A percentile compares a stretch with the other conserved stretches of the same genome.
Evolutionary conservation across 2,113 vertebrate genomes (phyloP).

Genomic region (Platysteira castanea): DNA sequence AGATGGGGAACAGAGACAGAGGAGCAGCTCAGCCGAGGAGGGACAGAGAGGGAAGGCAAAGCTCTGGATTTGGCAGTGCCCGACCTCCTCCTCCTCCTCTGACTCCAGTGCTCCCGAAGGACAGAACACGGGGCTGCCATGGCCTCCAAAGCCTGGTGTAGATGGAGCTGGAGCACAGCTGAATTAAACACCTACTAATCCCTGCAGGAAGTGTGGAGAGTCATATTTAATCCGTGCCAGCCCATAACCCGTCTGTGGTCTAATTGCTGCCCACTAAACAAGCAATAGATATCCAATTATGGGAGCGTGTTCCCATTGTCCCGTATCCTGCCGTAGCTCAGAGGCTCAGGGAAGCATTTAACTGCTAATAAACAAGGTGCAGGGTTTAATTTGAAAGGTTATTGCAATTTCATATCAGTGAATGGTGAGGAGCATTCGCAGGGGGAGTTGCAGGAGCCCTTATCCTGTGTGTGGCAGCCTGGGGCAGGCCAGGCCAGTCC

Average conservation of each 20-base stretch:
- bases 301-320: neutral
- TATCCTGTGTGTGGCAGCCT: neutral
- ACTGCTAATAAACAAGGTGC: conserved; percentile 48
- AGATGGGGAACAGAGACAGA: neutral
- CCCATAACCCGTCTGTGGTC: neutral
- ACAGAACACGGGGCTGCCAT: fast-evolving
- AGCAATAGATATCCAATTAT: conserved; percentile 40
- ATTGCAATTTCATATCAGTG: neutral
- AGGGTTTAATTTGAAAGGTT: conserved; percentile 53
- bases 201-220: conserved; percentile 5
- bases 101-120: fast-evolving
- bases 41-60: neutral
- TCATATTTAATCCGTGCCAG: neutral
- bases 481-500: fast-evolving
- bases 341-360: conserved; percentile 57
- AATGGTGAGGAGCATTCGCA: neutral
- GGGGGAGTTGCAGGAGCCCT: neutral
- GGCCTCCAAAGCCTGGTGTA: neutral
- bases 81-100: neutral
- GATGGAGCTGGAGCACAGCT: neutral
- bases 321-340: conserved; percentile 10
- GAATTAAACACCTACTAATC: neutral
- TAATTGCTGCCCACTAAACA: conserved; percentile 55
- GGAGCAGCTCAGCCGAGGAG: neutral
- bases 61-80: neutral